phyloP scores from a whole-genome alignment of 2,797 vertebrate species.

The Macropodus opercularis region DNA sequence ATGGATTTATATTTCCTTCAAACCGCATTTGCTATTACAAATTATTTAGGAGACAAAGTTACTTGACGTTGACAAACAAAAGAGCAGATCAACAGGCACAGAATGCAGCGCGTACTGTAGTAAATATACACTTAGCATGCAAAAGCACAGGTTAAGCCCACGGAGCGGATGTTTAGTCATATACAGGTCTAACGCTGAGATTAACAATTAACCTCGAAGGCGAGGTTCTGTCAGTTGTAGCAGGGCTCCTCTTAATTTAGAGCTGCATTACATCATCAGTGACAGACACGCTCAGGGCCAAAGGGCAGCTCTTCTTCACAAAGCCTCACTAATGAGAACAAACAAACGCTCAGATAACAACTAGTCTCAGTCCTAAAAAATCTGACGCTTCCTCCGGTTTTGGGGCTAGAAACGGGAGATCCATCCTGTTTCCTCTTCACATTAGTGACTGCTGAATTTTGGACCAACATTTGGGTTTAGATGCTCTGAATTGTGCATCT shows the following conservation, averaged over 20 bases:
- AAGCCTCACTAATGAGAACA: conserved; percentile 5
- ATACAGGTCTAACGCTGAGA: conserved; percentile 31
- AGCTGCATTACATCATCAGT: conserved; percentile 25
- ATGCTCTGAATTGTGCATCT: background rate
- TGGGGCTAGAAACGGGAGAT: background rate
- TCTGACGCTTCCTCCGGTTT: too few relatives aligned
- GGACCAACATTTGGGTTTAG: too few relatives aligned
- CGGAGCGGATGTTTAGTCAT: conserved; percentile 16
- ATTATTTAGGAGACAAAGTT: background rate
- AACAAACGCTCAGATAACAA: conserved; percentile 4
- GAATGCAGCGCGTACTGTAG: background rate
- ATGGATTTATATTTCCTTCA: too few relatives aligned
- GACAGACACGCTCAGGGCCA: conserved; percentile 3
- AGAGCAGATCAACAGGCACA: too few relatives aligned
- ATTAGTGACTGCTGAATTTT: background rate
- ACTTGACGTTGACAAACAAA: too few relatives aligned
- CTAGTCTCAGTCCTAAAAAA: background rate
- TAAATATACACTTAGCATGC: conserved; percentile 6
- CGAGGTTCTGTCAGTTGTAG: conserved; percentile 23
- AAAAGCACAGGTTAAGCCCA: conserved; percentile 10
- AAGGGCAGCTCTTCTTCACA: conserved; percentile 10
- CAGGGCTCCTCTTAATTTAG: conserved; percentile 33
- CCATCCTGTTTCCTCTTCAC: background rate
- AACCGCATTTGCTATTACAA: background rate
- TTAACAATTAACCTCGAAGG: conserved; percentile 31